Evolutionary conservation across 2,888 invertebrate species (phyloP), one percentile per base, ranked within the genome.

Genomic region (Laspeyria flexula): DNA sequence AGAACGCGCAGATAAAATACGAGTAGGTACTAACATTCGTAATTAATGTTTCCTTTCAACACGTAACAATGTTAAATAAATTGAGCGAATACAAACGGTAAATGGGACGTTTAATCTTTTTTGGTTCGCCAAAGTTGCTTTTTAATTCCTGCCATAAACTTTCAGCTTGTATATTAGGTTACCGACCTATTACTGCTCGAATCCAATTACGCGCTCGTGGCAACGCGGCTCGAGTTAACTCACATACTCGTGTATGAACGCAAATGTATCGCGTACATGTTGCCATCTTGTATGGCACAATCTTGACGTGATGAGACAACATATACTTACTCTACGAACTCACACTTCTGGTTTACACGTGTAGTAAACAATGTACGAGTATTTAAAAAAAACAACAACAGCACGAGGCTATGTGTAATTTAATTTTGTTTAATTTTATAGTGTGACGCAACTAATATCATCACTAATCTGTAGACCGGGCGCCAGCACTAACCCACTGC

Each of bases 41-140:
- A 66, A 63, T 63, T 46, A 57, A 65, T 53, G 60, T 44, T 53
- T 55, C 60, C 50, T 57, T 60, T 57, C 40, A 47, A 39, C 49
- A 41, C 45, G 41, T 42, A 41, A 52, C 51, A 59, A 45, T 56
- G 56, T 53, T 46, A 46, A 52, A 60, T 46, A 57, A 49, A 65
- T 56, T 60, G 45, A 48, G 18, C 40, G 23, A 16, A 37, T 49
- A 48, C 43, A 52, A 50, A 65, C 21, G 42, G 25, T 62, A 52
- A 59, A 42, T 10, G 51, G 43, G 39, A 43, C 29, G 15, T 55
- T 52, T 49, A 54, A 56, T 15, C 40, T 50, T 23, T 47, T 31
- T 18, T 33, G 33, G 27, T 35, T 37, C 29, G 47, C 16, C 33
- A 47, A 65, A 55, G 43, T 44, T 44, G 31, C 31, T 38, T 47